Evolutionary conservation across 2,797 vertebrate species (phyloP), one percentile per base, ranked within the genome.

Genomic region (Eurystomus glaucurus): DNA sequence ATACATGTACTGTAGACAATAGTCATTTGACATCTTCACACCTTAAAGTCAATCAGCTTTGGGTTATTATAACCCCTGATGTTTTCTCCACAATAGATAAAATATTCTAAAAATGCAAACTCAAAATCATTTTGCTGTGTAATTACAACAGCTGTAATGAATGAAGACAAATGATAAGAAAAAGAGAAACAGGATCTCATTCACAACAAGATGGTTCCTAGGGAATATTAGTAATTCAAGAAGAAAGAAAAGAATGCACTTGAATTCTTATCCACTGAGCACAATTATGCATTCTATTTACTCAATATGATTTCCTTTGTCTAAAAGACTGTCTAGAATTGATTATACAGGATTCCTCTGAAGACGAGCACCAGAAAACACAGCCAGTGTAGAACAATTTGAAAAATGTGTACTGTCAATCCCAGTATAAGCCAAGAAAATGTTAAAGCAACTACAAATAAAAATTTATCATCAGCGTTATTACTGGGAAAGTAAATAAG

Each of bases 161-260:
- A 95, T 93, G 82, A 93, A 86, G 69, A 91, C 69, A 94, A 93
- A 96, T 64, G 2, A 64, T 75, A 93, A 88, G 71, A 72, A 88
- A 95, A 92, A 88, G 21, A 62, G 41, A 72, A 84, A 52, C 54
- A 92, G 55, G 16, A 92, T 93, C 54, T 76, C 70, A 66, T 95
- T 96, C 82, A 82, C 46, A 93, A 75, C 1, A 74, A 68, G 66
- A 39, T 48, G 17, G 31, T 54, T 96, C 41, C 62, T 75, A 74
- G 87, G 89, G 87, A 95, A 91, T 85, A 84, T 76, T 62, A 84
- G 61, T 72, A 74, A 91, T 91, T 88, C 75, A 61, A 81, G 60
- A 43, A 91, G 60, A 85, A 93, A 93, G 60, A 90, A 72, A 90
- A 93, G 26, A 76, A 57, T 77, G 8, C 41, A 28, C 29, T 92